Base-by-base conservation (phyloP, 2,888 invertebrate genomes). In the Noctua janthe region DNA sequence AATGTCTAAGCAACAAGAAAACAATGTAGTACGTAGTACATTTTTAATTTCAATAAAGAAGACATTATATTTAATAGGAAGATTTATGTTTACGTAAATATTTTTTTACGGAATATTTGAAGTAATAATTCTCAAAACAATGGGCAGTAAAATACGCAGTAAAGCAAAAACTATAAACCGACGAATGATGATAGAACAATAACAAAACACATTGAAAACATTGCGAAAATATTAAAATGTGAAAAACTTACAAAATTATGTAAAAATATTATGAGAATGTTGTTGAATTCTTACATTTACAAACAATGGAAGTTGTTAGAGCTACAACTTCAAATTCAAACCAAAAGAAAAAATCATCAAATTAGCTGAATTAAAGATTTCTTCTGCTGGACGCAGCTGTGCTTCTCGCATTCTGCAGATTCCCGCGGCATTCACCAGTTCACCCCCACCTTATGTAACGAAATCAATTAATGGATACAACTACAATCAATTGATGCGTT, bases 301-400 rank as follows among this genome's bases (percentile, higher is more conserved):
- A 77, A 77, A 85, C 77, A 84, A 81, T 74, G 20, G 51, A 35
- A 59, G 4, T 72, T 59, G 10, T 59, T 35, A 15, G 6, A 80
- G 43, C 20, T 79, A 66, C 23, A 23, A 66, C 0, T 51, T 17
- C 51, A 54, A 59, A 11, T 73, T 10, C 35, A 1, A 51, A 51
- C 3, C 10, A 69, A 69, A 69, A 3, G 1, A 35, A n/a, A n/a
- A 59, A n/a, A 10, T 35, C 35, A 17, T 64, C 43, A 43, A 67
- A 67, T 39, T 39, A 8, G 15, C 62, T 66, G 43, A 67, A 67
- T 13, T 15, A 67, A 39, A 39, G 39, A 39, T 2, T 13, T 23
- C 23, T 4, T 6, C 66, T 66, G 1, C 66, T 66, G 15, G 29
- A 62, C 2, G 6, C 15, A 29, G 62, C 1, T 10, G 10, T 35